These are phyloP conservation scores for Lamellibrachia columna DNA, from an alignment of 2,888 invertebrate genomes.

Conservation along the genomic window DNA sequence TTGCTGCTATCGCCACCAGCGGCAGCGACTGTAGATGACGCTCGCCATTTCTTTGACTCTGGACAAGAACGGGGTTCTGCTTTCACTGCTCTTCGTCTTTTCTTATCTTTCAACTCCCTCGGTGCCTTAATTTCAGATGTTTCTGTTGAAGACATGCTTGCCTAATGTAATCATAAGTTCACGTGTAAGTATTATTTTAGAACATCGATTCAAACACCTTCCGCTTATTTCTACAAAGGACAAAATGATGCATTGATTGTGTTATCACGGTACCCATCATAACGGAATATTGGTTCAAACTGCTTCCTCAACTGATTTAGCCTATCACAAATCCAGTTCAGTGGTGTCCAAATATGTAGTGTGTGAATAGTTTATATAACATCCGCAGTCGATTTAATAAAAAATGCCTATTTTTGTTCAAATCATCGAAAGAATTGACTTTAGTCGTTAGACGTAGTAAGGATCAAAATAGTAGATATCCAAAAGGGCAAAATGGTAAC, in stretches of 20 bases:
- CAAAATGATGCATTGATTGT: neutral
- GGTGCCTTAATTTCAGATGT: constrained; percentile 3
- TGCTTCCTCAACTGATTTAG: too few relatives aligned
- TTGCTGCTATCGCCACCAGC: neutral
- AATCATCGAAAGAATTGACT: too few relatives aligned
- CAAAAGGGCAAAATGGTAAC: too few relatives aligned
- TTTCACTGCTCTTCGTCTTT: constrained; percentile 16
- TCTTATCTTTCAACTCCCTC: constrained; percentile 1
- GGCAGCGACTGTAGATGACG: neutral
- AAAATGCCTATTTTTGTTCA: too few relatives aligned
- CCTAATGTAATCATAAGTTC: neutral
- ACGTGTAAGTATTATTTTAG: neutral
- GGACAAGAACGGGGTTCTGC: constrained; percentile 2
- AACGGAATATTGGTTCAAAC: neutral
- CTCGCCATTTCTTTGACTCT: neutral
- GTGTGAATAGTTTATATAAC: too few relatives aligned
- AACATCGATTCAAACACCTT: neutral
- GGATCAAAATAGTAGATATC: too few relatives aligned
- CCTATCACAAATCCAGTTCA: too few relatives aligned
- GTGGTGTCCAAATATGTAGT: too few relatives aligned
- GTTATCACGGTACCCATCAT: neutral
- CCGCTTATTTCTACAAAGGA: neutral
- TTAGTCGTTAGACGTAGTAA: too few relatives aligned
- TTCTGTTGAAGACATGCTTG: neutral
- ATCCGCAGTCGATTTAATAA: too few relatives aligned